phyloP scores from a whole-genome alignment of 2,888 invertebrate genomes.

The Vesta saturnalis region DNA sequence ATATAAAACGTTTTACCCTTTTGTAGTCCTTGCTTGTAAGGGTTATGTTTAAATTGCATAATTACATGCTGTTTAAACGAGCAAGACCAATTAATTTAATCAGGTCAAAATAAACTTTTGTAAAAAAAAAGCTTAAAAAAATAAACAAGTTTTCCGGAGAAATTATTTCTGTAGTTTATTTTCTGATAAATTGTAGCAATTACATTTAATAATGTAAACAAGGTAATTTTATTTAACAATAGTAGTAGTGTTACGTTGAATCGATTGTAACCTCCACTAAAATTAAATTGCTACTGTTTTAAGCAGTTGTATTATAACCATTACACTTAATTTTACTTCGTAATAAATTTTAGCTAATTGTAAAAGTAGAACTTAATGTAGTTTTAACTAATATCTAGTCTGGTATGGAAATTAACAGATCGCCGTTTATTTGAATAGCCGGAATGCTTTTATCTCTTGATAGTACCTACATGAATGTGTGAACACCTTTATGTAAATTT shows the following conservation, averaged over 20 bases:
- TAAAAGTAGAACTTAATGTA: not conserved
- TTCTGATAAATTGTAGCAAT: not conserved
- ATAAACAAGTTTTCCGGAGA: not conserved
- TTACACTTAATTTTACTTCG: not conserved
- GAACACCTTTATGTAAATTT: too few relatives aligned
- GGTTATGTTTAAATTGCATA: conserved; percentile 1
- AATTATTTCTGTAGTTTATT: not conserved
- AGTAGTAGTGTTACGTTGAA: not conserved
- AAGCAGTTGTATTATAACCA: not conserved
- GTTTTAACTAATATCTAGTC: not conserved
- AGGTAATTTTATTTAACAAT: not conserved
- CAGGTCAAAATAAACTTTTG: not conserved
- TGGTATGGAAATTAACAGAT: not conserved
- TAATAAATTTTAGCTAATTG: conserved; percentile 7
- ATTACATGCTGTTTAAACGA: not conserved
- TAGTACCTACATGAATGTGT: too few relatives aligned
- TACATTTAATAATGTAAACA: not conserved
- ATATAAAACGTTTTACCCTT: not conserved
- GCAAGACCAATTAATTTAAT: not conserved
- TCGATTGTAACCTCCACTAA: not conserved
- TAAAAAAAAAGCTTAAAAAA: not conserved
- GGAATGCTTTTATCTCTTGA: not conserved
- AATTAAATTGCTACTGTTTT: not conserved
- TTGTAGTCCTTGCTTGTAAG: not conserved
- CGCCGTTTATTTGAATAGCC: not conserved